Percentiles rank a stretch among this genome's conserved stretches.
Evolutionary conservation across 2,888 invertebrate species (phyloP).

Genomic region (Gnatocerus cornutus): DNA sequence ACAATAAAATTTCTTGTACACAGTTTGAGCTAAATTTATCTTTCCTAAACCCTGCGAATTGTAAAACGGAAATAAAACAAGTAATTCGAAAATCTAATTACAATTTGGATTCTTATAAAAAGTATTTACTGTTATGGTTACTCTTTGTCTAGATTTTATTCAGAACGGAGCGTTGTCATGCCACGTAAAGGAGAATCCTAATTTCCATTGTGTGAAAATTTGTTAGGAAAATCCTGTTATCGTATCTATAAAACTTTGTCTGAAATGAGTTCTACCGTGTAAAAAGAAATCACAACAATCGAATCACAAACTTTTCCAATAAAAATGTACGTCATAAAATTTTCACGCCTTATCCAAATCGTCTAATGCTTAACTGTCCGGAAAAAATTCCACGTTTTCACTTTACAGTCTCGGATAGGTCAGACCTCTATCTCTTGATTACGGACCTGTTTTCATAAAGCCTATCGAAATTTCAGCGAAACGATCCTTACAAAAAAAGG

Average conservation of each 20-base stretch:
- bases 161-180: too few relatives aligned
- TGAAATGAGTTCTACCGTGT: slow-evolving; percentile 4
- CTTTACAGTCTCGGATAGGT: slow-evolving; percentile 1
- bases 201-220: slow-evolving; percentile 15
- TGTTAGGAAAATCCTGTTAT: slow-evolving; percentile 7
- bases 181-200: slow-evolving; percentile 17
- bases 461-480: slow-evolving; percentile 24
- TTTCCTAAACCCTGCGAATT: slow-evolving; percentile 23
- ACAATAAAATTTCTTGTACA: slow-evolving; percentile 3
- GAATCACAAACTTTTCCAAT: slow-evolving; percentile 31
- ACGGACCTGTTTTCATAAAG: slow-evolving; percentile 21
- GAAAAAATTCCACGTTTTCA: slow-evolving; percentile 17
- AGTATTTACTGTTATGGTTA: slow-evolving; percentile 6
- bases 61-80: slow-evolving; percentile 5
- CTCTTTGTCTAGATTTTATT: too few relatives aligned
- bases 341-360: slow-evolving; percentile 28
- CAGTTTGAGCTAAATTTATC: slow-evolving; percentile 14
- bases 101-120: not conserved
- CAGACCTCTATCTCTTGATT: slow-evolving; percentile 1
- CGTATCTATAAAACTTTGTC: slow-evolving; percentile 13
- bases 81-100: not conserved
- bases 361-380: slow-evolving; percentile 25
- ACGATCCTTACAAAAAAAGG: slow-evolving; percentile 10
- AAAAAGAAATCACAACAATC: slow-evolving; percentile 34
- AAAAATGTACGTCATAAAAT: slow-evolving; percentile 30